Percentiles rank a stretch among this genome's conserved stretches.
Conservation (phyloP, 2,797 vertebrate genomes). For the Malurus splendens region DNA sequence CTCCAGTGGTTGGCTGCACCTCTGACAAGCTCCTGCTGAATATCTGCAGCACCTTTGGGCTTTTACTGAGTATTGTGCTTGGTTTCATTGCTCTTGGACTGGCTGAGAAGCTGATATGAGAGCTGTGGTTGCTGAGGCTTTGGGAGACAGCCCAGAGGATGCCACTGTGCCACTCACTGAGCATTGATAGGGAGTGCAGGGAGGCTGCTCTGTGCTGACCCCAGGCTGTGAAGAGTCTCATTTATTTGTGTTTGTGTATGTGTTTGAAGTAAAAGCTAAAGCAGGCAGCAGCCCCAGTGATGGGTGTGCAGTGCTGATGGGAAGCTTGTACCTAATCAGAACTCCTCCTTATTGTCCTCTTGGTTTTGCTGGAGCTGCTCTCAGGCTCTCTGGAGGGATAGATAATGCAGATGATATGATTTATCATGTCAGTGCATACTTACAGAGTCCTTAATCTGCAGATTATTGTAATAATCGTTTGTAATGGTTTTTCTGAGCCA, state of each 20-base stretch:
- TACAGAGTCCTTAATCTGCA: constrained; percentile 49
- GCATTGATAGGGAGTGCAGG: neutral
- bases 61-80: neutral
- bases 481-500: constrained; percentile 38
- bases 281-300: neutral
- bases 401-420: constrained; percentile 36
- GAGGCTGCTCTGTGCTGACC: neutral
- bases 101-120: neutral
- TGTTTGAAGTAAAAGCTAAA: neutral
- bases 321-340: neutral
- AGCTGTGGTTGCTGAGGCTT: neutral
- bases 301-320: neutral
- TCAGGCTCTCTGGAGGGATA: constrained; percentile 1
- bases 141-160: neutral
- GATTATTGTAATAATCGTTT: constrained; percentile 50
- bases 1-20: neutral
- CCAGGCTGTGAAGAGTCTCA: neutral
- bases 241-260: neutral
- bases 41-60: neutral
- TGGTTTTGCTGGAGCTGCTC: neutral
- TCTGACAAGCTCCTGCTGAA: neutral
- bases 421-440: constrained; percentile 28
- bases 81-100: neutral
- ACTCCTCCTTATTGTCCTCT: neutral
- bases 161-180: too few species aligned